phyloP scores from a whole-genome alignment of 1,140 invertebrate genomes.

The Centruroides sculpturatus region DNA sequence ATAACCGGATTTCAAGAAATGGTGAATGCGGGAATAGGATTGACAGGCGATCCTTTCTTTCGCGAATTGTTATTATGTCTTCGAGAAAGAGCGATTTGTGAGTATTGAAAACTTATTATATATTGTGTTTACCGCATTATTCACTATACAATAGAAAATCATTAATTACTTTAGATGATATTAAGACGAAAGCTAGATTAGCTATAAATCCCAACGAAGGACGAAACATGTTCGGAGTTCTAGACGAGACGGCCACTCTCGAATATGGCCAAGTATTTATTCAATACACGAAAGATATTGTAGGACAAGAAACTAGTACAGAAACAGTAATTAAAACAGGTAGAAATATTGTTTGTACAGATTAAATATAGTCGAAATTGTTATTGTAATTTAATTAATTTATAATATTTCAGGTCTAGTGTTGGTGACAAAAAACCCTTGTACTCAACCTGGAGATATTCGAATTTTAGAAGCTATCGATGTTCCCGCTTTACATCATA shows the following conservation, averaged over 20 bases:
- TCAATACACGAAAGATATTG: slow-evolving; percentile 14
- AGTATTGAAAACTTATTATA: background rate
- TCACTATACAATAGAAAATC: too few species aligned
- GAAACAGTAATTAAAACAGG: slow-evolving; percentile 3
- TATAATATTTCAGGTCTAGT: slow-evolving; percentile 16
- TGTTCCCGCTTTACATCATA: too few species aligned
- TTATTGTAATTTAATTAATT: too few species aligned
- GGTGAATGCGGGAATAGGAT: slow-evolving; percentile 3
- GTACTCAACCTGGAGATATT: slow-evolving; percentile 16
- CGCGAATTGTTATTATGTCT: slow-evolving; percentile 3
- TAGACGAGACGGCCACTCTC: slow-evolving; percentile 16
- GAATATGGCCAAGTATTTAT: slow-evolving; percentile 19
- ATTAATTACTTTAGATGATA: slow-evolving; percentile 3
- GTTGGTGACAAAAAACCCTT: slow-evolving; percentile 22
- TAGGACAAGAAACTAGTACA: background rate
- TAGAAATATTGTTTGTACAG: background rate
- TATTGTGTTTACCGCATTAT: too few species aligned
- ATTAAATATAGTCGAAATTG: too few species aligned
- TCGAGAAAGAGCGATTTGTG: background rate
- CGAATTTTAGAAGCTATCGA: background rate
- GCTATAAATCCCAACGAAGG: slow-evolving; percentile 5
- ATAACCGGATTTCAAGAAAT: slow-evolving; percentile 1
- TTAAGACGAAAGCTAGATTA: slow-evolving; percentile 17
- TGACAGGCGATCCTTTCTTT: slow-evolving; percentile 17
- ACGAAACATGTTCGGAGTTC: slow-evolving; percentile 18